These are phyloP conservation scores for Falco rusticolus DNA, from an alignment of 2,797 vertebrate species.

Conservation along the genomic window DNA sequence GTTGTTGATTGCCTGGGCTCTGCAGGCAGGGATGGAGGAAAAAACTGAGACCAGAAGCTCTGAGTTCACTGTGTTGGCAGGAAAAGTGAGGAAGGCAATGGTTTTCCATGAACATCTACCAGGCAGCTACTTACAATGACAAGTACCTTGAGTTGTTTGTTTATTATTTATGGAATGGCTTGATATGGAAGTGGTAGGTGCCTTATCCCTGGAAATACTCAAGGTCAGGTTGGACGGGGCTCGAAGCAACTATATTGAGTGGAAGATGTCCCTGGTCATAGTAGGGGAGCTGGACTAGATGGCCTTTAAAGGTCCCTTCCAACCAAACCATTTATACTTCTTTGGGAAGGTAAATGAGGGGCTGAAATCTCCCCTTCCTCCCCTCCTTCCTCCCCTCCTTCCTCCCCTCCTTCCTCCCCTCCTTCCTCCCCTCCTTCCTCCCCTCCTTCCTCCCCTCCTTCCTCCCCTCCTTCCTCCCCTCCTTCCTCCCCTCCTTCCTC, in stretches of 20 bases:
- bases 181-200: background rate
- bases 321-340: background rate
- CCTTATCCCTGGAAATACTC: too few relatives aligned
- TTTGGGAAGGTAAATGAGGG: background rate
- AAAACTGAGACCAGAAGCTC: background rate
- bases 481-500: too few relatives aligned
- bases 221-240: background rate
- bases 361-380: background rate
- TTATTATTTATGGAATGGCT: background rate
- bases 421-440: too few relatives aligned
- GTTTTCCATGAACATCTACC: background rate
- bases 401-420: too few relatives aligned
- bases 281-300: background rate
- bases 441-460: too few relatives aligned
- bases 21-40: background rate
- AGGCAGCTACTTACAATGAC: background rate
- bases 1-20: background rate
- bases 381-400: background rate
- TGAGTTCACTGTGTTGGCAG: rapidly evolving
- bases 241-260: background rate
- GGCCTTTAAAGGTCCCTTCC: background rate
- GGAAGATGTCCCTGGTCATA: background rate
- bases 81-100: background rate
- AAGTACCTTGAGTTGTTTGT: background rate
- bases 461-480: too few relatives aligned